A percentile compares a stretch with the other conserved stretches of the same genome.
Evolutionary conservation across 2,797 vertebrate species (phyloP).

Genomic region (Sciaenops ocellatus): DNA sequence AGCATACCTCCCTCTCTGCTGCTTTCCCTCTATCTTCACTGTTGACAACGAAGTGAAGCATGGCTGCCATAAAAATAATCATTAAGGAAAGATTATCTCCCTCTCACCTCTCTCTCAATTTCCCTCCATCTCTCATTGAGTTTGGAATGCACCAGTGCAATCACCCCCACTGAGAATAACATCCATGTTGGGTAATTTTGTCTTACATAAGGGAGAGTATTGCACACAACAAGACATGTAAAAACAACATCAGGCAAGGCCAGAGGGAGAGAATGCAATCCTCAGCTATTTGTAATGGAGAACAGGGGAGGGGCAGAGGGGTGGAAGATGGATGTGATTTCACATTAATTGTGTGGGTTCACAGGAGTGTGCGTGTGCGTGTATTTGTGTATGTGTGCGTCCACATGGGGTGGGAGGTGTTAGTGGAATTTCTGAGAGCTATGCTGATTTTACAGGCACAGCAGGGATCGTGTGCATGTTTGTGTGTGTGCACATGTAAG

Average conservation of each 20-base stretch:
- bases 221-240: conserved; percentile 84
- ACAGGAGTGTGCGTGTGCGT: conserved; percentile 61
- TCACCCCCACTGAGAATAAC: conserved; percentile 74
- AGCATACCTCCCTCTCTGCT: conserved; percentile 34
- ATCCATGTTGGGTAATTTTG: conserved; percentile 79
- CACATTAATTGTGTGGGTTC: conserved; percentile 82
- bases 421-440: conserved; percentile 81
- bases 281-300: conserved; percentile 84
- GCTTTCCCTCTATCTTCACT: conserved; percentile 43
- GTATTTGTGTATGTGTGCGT: conserved; percentile 60
- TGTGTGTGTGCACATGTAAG: conserved; percentile 52
- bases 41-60: conserved; percentile 60
- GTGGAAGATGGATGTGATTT: conserved; percentile 80
- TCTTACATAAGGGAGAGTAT: conserved; percentile 81
- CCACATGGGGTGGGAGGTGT: conserved; percentile 78
- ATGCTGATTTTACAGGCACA: conserved; percentile 79
- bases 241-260: conserved; percentile 83
- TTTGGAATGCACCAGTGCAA: conserved; percentile 73
- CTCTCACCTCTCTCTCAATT: conserved; percentile 66
- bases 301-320: conserved; percentile 65
- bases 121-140: conserved; percentile 70
- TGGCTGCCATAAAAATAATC: conserved; percentile 74
- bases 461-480: conserved; percentile 61
- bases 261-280: conserved; percentile 80
- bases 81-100: conserved; percentile 77